Evolutionary conservation across 2,888 invertebrate genomes (phyloP).

Genomic region (Philonicus albiceps): DNA sequence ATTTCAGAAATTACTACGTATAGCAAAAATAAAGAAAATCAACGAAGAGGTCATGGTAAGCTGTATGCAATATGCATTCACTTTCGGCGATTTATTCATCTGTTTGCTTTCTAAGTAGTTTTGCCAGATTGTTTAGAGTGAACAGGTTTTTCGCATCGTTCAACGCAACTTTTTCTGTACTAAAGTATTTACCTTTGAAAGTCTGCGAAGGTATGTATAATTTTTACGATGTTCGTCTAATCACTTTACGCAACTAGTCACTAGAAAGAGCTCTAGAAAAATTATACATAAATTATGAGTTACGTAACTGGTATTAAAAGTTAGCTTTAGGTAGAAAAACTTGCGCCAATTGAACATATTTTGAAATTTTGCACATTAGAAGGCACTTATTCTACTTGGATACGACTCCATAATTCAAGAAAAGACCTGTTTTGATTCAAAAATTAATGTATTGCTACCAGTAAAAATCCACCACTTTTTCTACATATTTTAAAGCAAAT

Average conservation of each 20-base stretch:
- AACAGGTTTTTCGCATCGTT: background rate
- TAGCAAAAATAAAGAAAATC: background rate
- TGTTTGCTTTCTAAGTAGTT: background rate
- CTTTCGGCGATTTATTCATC: slow-evolving; percentile 1
- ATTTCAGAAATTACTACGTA: background rate
- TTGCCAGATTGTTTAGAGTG: background rate
- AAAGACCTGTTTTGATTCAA: background rate
- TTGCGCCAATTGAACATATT: background rate
- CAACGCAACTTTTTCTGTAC: background rate
- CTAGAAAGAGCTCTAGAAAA: background rate
- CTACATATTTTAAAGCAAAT: background rate
- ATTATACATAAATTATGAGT: background rate
- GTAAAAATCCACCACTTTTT: background rate
- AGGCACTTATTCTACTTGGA: background rate
- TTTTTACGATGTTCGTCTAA: background rate
- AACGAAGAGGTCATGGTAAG: slow-evolving; percentile 3
- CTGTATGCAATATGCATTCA: slow-evolving; percentile 22
- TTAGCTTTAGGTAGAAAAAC: background rate
- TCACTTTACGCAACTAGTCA: background rate
- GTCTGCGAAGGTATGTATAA: background rate
- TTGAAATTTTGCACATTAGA: background rate
- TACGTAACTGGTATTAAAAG: background rate
- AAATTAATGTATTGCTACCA: background rate
- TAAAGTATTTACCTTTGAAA: background rate
- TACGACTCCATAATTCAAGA: background rate